Conservation (phyloP, 2,113 vertebrate genomes). For the Grus americana region DNA sequence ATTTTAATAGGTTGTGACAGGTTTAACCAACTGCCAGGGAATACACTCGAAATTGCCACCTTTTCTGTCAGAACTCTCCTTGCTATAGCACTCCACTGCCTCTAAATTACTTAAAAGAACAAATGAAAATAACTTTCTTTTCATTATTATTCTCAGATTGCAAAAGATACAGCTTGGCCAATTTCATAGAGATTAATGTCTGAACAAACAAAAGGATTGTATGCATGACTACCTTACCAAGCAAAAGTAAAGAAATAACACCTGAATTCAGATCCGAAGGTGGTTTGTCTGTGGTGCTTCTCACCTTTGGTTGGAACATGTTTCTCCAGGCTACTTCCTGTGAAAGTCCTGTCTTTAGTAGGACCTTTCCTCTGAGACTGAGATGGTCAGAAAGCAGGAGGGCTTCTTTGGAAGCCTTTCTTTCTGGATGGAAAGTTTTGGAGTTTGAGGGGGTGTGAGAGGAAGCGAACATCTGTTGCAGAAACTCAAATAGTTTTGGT, state of each 20-base stretch:
- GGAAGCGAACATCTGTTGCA: neutral
- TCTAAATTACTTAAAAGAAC: neutral
- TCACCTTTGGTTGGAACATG: neutral
- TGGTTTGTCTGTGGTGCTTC: neutral
- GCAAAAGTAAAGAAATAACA: neutral
- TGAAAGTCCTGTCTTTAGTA: neutral
- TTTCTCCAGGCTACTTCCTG: neutral
- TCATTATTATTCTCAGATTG: neutral
- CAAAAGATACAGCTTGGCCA: neutral
- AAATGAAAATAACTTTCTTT: neutral
- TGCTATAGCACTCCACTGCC: accelerated
- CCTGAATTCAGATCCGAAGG: neutral
- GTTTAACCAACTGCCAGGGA: neutral
- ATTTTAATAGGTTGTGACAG: neutral
- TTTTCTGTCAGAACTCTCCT: neutral
- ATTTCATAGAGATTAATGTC: neutral
- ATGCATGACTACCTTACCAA: neutral
- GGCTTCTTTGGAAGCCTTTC: neutral
- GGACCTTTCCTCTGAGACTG: neutral
- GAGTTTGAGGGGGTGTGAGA: neutral
- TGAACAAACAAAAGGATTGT: neutral
- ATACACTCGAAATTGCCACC: neutral
- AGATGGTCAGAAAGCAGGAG: neutral
- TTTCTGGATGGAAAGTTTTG: neutral
- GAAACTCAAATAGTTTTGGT: neutral